Base-by-base conservation (phyloP, 2,797 vertebrate species). In the Acestrorhynchus altus region DNA sequence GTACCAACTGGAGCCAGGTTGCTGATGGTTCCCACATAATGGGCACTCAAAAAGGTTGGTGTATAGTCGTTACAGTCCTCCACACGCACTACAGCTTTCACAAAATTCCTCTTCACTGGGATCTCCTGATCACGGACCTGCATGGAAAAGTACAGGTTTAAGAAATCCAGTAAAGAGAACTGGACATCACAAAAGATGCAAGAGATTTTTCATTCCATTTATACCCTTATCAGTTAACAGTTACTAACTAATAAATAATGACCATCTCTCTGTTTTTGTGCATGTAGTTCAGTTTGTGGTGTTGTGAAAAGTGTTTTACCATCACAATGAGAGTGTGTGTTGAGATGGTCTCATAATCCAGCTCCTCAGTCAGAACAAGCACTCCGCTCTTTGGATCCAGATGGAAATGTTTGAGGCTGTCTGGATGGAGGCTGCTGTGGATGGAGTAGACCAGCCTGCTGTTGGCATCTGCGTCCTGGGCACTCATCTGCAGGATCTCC, bases 71-170 rank as follows among this genome's bases (percentile, higher is more conserved):
- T 99, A 81, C 94, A 94, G 86, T 94, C 96, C 78, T 97, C 94
- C 76, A 99, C 94, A 0, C 90, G 83, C 80, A 99, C 79, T 74
- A 93, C 88, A 74, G 96, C 94, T 82, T 95, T 95, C 12, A 93
- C 96, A 81, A 98, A 97, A 86, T 98, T 98, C 85, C 95, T 92
- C 83, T 97, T 99, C 76, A 97, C 94, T 13, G 96, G 97, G 26
- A 98, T 96, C 85, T 96, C 96, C 86, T 99, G 96, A 88, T 99
- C 97, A 68, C 97, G 93, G 8, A 98, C 98, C 98, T 99, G 80
- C 35, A 46, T 60, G 2, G 8, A 63, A 49, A 49, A 35, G 60
- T 26, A 59, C 0, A 20, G 22, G 15, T 35, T 35, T 2, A 35
- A 35, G 31, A 35, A 35, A 35, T 35, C 31, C 31, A 35, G 6